phyloP scores from a whole-genome alignment of 2,797 vertebrate genomes.

The Borostomias antarcticus region DNA sequence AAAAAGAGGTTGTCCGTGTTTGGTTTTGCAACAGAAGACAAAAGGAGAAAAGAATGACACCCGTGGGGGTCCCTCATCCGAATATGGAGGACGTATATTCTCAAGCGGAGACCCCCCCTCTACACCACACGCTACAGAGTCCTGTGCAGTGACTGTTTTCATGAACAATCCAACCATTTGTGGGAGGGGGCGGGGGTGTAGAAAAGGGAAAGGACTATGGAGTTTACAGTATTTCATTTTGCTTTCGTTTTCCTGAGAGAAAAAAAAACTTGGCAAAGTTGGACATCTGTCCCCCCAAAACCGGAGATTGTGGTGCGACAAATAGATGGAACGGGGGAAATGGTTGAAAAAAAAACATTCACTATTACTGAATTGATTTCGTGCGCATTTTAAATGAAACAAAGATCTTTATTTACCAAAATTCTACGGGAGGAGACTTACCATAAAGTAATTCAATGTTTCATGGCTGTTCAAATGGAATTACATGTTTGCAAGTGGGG shows the following conservation, averaged over 20 bases:
- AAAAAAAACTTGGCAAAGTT: slow-evolving; percentile 69
- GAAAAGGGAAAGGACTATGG: slow-evolving; percentile 71
- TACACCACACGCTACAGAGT: slow-evolving; percentile 92
- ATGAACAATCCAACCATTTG: slow-evolving; percentile 73
- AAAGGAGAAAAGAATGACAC: slow-evolving; percentile 99
- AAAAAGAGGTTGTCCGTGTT: slow-evolving; percentile 98
- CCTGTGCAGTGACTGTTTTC: slow-evolving; percentile 92
- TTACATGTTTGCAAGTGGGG: slow-evolving; percentile 64
- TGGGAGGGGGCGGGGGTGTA: slow-evolving; percentile 38
- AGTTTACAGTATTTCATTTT: slow-evolving; percentile 84
- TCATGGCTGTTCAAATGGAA: slow-evolving; percentile 64
- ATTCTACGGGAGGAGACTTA: slow-evolving; percentile 66
- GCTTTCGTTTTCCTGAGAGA: slow-evolving; percentile 72
- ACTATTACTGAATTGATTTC: slow-evolving; percentile 62
- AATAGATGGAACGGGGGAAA: slow-evolving; percentile 66
- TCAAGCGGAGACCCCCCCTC: slow-evolving; percentile 91
- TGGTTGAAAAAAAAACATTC: slow-evolving; percentile 50
- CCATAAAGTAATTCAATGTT: slow-evolving; percentile 62
- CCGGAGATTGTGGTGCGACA: slow-evolving; percentile 67
- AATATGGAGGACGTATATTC: slow-evolving; percentile 99
- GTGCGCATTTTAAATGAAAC: slow-evolving; percentile 75
- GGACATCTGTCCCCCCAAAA: slow-evolving; percentile 69
- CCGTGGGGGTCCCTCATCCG: slow-evolving; percentile 91
- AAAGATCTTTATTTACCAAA: slow-evolving; percentile 82
- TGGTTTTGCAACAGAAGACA: slow-evolving; percentile 99